Evolutionary conservation across 2,888 invertebrate genomes (phyloP), one percentile per base, ranked within the genome.

Genomic region (Nomada goodeniana): DNA sequence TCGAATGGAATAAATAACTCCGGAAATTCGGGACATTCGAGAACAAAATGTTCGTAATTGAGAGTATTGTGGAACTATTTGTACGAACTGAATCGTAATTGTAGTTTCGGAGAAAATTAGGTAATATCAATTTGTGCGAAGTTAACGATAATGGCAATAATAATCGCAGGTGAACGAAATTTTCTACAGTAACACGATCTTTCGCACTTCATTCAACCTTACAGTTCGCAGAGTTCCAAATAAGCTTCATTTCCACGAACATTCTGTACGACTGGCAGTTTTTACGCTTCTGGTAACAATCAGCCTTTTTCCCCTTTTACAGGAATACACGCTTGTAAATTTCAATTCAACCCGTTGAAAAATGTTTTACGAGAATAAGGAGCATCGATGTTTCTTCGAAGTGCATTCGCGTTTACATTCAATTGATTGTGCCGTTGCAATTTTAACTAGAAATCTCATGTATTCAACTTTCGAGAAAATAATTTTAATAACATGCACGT

Each of bases 231-330:
- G 5, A 53, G 52, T n/a, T 59, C 42, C 26, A 60, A 76, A 64
- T 20, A 65, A 77, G 5, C 11, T 29, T 29, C 11, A 42, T 26
- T 76, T 57, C 57, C 42, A 50, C 26, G 18, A 76, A 52, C 13
- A 42, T 55, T 64, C 20, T 20, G 44, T 23, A 36, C 36, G 36
- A 36, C 11, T 23, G 4, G 18, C n/a, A 47, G 11, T 42, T 47
- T 15, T 18, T 57, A 4, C 52, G n/a, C 53, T 73, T 18, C 26
- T 50, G 26, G 73, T 47, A 73, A 20, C 18, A 47, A 11, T 74
- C 36, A 55, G 47, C 2, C 42, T 64, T 55, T 18, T 18, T 42
- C 23, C 3, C 11, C 13, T 26, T 55, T 68, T 42, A 2, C 11
- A 23, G 5, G 55, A 55, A 23, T 13, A 7, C 44, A 11, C 26